phyloP scores from a whole-genome alignment of 2,888 invertebrate genomes.

The Monochamus alternatus region DNA sequence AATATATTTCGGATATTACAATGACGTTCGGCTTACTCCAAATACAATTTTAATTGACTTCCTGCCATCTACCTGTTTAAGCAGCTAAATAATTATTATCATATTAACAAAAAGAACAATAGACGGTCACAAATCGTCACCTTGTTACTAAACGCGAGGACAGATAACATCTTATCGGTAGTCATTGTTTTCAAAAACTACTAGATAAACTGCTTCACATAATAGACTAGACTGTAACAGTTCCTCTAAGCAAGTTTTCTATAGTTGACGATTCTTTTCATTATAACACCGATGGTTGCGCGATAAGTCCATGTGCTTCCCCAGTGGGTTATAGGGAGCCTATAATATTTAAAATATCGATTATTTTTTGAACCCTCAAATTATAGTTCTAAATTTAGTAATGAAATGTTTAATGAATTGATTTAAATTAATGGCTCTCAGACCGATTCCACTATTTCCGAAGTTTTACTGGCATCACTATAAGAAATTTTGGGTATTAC shows the following conservation, averaged over 20 bases:
- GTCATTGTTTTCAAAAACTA: slow-evolving; percentile 35
- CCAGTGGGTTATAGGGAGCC: not conserved
- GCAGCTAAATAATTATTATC: slow-evolving; percentile 35
- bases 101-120: slow-evolving; percentile 28
- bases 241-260: slow-evolving; percentile 53
- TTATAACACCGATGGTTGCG: slow-evolving; percentile 54
- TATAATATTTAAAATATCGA: no score
- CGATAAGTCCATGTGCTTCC: slow-evolving; percentile 45
- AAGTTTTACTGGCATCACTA: no score
- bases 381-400: no score
- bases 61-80: slow-evolving; percentile 14
- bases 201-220: slow-evolving; percentile 45
- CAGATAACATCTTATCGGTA: slow-evolving; percentile 35
- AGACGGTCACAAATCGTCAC: slow-evolving; percentile 23
- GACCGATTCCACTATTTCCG: no score
- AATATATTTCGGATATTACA: not conserved
- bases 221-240: slow-evolving; percentile 54
- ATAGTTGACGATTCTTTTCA: slow-evolving; percentile 53
- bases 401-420: no score
- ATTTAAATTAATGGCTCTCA: no score
- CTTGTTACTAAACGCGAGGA: slow-evolving; percentile 19
- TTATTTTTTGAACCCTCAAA: no score
- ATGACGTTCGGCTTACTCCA: not conserved
- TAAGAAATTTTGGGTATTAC: no score
- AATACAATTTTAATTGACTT: slow-evolving; percentile 19